Evolutionary conservation across 2,113 vertebrate genomes (phyloP), one percentile per base, ranked within the genome.

Genomic region (Neolamprologus modestus): DNA sequence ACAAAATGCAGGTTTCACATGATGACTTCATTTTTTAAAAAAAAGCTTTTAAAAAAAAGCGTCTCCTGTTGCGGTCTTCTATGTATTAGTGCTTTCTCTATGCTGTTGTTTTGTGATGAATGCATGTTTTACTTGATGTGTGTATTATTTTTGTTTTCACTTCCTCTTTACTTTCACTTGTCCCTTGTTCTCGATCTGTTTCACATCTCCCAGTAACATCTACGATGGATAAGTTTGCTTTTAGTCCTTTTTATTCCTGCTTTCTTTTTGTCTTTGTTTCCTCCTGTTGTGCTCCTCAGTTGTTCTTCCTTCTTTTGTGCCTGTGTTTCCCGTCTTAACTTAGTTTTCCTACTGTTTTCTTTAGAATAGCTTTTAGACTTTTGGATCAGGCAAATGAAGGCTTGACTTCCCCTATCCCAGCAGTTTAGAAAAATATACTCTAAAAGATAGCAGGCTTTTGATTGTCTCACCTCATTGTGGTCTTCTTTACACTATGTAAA

Each of bases 41-140:
- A 11, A 54, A 54, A 12, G 17, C 50, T 52, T 1, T 31, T 7
- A 9, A 1, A 7, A 54, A 54, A 57, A 16, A 59, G 13, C 0
- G 1, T 61, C 26, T 61, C 63, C 33, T 1, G 17, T 37, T 21
- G 4, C 4, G 0, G 10, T n/a, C 19, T 37, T 37, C 61, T 66
- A n/a, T 21, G 19, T 21, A n/a, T 71, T 24, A 40, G 11, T 24
- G 35, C 33, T 21, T 37, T 40, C 19, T 68, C 4, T 40, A 4
- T 71, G 66, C n/a, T 24, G n/a, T 71, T 71, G 12, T 71, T 40
- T 42, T 71, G n/a, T 24, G 12, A 42, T 42, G 16, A 31, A 16
- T 31, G 26, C 57, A 9, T 59, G 13, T 31, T 59, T 59, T 16
- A 17, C 26, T 59, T 59, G 61, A 71, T 42, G n/a, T 24, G n/a